Evolutionary conservation across 92 coral and sea anemone genomes (phyloP).

Genomic region (Galaxea fascicularis): DNA sequence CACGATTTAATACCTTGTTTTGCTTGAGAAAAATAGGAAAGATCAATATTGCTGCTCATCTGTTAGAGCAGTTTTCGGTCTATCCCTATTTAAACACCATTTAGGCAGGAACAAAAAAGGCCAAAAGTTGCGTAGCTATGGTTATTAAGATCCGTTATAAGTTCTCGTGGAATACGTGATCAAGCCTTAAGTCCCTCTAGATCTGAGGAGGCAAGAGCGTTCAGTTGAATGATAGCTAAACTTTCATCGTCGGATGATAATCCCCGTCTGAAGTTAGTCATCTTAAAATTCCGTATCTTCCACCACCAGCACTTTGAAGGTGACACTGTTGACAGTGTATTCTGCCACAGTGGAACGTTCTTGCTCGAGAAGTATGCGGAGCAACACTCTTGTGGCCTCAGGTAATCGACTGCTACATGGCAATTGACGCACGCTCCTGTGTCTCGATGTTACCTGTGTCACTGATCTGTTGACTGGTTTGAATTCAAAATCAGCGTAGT

Average conservation of each 20-base stretch:
- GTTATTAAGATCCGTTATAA: background rate
- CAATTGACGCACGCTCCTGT: background rate
- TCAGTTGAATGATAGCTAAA: background rate
- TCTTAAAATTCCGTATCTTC: conserved; percentile 39
- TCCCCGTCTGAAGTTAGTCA: background rate
- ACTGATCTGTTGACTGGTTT: conserved; percentile 21
- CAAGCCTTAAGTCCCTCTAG: background rate
- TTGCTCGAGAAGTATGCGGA: conserved; percentile 37
- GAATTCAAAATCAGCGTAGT: conserved; percentile 40
- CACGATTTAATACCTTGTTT: background rate
- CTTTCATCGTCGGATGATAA: background rate
- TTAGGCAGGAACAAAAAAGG: background rate
- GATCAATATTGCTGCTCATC: background rate
- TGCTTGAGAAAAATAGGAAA: background rate
- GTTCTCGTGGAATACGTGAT: background rate
- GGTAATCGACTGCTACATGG: background rate
- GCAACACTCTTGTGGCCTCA: conserved; percentile 25
- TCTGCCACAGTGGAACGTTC: conserved; percentile 35
- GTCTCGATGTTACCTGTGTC: background rate
- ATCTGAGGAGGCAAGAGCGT: background rate
- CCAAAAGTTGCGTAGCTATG: background rate
- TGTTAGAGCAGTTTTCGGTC: background rate
- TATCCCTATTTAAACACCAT: background rate
- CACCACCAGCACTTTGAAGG: conserved; percentile 41
- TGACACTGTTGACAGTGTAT: conserved; percentile 39